Evolutionary conservation across 2,113 vertebrate species (phyloP), one percentile per base, ranked within the genome.

Genomic region (Corynorhinus townsendii): DNA sequence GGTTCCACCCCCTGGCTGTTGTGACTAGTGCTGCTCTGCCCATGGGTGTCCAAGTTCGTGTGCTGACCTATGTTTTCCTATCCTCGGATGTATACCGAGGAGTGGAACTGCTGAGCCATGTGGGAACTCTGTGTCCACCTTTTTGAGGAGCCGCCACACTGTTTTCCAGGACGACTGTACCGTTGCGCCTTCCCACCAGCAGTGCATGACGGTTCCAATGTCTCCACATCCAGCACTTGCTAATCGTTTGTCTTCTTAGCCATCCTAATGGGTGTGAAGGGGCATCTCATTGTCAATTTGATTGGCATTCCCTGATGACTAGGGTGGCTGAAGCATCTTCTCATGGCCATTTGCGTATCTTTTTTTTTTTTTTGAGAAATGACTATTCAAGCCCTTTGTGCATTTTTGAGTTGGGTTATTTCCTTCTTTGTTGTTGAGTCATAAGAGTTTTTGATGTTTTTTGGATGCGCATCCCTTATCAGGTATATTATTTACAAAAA

Each of bases 151-250:
- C 22, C 1, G 4, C 81, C 38, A 1, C 4, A 16, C 72, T 33
- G 3, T 64, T 19, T 62, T 11, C 72, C 3, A 15, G 1, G 0
- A 9, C 77, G 9, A 28, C 59, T 20, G 11, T 5, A 24, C 59
- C 0, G 5, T 33, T 12, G 33, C 2, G 14, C 64, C 14, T 33
- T 66, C 30, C 62, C 62, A 33, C 1, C 62, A 33, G 62, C 62
- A 24, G 3, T 2, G 1, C 11, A 0, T 0, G 33, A 38, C 3
- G 49, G 47, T 4, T 17, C 22, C 4, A 0, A 0, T 28, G 11
- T 59, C 33, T 49, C 71, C n/a, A 5, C 30, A 14, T 22, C 33
- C 71, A 10, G 1, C 24, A 9, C 22, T 62, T 62, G 59, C 59
- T 62, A 62, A 28, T 28, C 59, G 24, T 62, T 26, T 19, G 7